Conservation (phyloP, 2,113 vertebrate species). For the Cochlearius cochlearius region DNA sequence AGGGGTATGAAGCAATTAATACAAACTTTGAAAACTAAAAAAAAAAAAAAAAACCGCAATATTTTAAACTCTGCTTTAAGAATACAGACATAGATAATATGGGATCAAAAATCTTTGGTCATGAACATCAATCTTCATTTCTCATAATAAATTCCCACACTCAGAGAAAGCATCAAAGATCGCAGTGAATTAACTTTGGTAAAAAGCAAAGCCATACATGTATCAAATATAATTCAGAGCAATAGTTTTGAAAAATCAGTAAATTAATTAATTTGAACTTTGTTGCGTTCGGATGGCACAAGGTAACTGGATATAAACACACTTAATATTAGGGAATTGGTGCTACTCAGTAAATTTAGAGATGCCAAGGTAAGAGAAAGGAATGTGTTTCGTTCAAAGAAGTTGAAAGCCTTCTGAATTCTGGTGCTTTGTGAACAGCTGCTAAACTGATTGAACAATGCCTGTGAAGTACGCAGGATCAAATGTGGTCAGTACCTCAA, state of each 20-base stretch:
- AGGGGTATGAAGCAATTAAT: neutral
- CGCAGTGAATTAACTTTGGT: neutral
- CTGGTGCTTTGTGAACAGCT: neutral
- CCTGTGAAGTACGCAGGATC: neutral
- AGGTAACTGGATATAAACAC: neutral
- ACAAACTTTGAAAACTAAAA: neutral
- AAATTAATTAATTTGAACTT: neutral
- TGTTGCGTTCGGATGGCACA: neutral
- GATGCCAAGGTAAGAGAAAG: neutral
- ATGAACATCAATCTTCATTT: neutral
- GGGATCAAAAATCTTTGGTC: neutral
- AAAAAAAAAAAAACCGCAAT: neutral
- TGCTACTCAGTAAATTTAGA: neutral
- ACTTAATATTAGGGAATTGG: neutral
- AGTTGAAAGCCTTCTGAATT: neutral
- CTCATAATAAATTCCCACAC: neutral
- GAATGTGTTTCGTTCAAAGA: neutral
- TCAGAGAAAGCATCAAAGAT: neutral
- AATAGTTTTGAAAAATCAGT: neutral
- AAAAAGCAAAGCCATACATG: neutral
- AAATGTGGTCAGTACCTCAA: neutral
- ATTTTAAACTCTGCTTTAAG: neutral
- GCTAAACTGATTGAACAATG: neutral
- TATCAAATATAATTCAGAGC: neutral
- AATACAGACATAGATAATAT: neutral